Conservation (phyloP, 2,113 vertebrate species). For the Pelecanoides urinatrix region DNA sequence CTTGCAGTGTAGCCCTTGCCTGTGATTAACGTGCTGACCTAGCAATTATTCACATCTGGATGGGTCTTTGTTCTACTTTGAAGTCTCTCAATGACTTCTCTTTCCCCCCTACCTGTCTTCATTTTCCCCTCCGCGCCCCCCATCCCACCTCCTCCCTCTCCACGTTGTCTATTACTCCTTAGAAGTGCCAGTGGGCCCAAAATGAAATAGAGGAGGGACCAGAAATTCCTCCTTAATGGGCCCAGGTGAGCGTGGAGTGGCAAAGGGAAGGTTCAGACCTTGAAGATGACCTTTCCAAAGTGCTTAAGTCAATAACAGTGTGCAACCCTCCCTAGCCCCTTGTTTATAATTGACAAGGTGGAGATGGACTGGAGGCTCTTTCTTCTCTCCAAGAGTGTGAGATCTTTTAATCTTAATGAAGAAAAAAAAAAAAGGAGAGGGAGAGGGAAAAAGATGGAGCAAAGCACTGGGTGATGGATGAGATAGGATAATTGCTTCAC, state of each 20-base stretch:
- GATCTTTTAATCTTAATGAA: constrained; percentile 40
- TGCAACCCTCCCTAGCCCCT: background rate
- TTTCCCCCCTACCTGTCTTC: constrained; percentile 48
- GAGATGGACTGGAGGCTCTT: constrained; percentile 49
- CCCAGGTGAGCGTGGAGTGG: constrained; percentile 59
- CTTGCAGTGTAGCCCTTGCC: constrained; percentile 5
- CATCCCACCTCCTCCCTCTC: constrained; percentile 29
- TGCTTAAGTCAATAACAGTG: constrained; percentile 44
- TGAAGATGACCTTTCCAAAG: constrained; percentile 63
- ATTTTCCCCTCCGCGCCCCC: background rate
- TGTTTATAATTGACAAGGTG: constrained; percentile 49
- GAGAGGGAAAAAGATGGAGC: background rate
- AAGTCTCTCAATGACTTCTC: constrained; percentile 66
- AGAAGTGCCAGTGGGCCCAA: constrained; percentile 45
- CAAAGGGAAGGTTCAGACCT: constrained; percentile 45
- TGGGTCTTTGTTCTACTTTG: constrained; percentile 62
- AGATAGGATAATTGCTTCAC: background rate
- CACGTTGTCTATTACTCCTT: constrained; percentile 14
- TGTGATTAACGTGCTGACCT: constrained; percentile 70
- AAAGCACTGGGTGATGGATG: background rate
- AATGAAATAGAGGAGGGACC: background rate
- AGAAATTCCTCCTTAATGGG: constrained; percentile 66
- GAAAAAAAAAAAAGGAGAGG: rapidly evolving
- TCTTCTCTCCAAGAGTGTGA: background rate
- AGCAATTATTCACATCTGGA: constrained; percentile 75